phyloP scores from a whole-genome alignment of 2,888 invertebrate genomes.

The Sylvicola cinctus region DNA sequence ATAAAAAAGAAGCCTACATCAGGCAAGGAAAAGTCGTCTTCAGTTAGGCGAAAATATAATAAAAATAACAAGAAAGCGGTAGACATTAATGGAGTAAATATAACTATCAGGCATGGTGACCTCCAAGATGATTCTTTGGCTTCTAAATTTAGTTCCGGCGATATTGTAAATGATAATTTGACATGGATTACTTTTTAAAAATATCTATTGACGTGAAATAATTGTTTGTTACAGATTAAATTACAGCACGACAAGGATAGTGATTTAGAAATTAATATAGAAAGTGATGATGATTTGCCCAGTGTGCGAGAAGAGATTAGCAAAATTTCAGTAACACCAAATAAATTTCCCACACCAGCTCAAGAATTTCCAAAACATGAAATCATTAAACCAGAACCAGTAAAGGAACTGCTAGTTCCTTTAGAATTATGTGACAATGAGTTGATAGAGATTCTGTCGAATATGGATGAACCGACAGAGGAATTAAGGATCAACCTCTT shows the following conservation, averaged over 20 bases:
- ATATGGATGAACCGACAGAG: constrained; percentile 25
- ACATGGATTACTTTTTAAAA: too few species aligned
- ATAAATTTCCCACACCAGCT: constrained; percentile 1
- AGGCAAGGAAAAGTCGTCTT: constrained; percentile 2
- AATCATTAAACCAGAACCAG: not conserved
- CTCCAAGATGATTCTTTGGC: not conserved
- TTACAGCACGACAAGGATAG: constrained; percentile 27
- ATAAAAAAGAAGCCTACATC: not conserved
- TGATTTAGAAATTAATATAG: constrained; percentile 39
- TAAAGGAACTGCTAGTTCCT: too few species aligned
- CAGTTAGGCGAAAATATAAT: not conserved
- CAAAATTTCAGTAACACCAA: not conserved
- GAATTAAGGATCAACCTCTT: constrained; percentile 24
- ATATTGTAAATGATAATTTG: not conserved
- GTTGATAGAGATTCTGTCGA: constrained; percentile 12
- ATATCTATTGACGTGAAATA: too few species aligned
- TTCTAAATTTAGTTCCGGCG: not conserved
- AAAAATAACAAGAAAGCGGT: constrained; percentile 1
- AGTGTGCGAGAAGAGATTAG: not conserved
- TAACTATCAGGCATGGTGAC: constrained; percentile 9
- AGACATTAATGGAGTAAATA: constrained; percentile 8
- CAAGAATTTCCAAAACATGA: not conserved
- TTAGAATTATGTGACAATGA: constrained; percentile 7
- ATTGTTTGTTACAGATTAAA: constrained; percentile 7
- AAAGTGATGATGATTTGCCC: constrained; percentile 22